A percentile compares a stretch with the other conserved stretches of the same genome.
Conservation (phyloP, 2,888 invertebrate species). For the Apotomis turbidana region DNA sequence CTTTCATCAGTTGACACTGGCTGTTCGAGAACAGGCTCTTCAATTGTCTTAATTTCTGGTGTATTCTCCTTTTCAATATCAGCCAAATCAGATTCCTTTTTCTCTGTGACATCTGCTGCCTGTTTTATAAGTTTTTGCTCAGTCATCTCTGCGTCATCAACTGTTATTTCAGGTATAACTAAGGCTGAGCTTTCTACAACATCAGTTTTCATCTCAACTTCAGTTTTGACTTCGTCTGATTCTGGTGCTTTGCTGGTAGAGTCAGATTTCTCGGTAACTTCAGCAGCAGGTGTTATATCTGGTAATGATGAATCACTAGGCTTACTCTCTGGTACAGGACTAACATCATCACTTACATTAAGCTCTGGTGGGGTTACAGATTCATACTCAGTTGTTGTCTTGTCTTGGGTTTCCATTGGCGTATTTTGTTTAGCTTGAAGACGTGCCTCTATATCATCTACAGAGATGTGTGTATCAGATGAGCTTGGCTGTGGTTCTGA, state of each 20-base stretch:
- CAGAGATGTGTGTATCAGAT: conserved; percentile 72
- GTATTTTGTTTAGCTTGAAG: conserved; percentile 77
- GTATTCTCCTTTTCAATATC: conserved; percentile 51
- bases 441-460: conserved; percentile 72
- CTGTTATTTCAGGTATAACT: conserved; percentile 74
- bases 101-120: conserved; percentile 50
- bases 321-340: conserved; percentile 50
- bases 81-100: conserved; percentile 44
- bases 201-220: conserved; percentile 63
- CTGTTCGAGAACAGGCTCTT: conserved; percentile 52
- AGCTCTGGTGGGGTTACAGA: conserved; percentile 67
- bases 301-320: conserved; percentile 46
- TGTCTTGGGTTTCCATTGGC: conserved; percentile 64
- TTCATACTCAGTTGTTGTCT: conserved; percentile 62
- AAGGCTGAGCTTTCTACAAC: conserved; percentile 49
- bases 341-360: conserved; percentile 57
- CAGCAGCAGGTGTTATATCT: conserved; percentile 46
- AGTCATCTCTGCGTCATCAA: conserved; percentile 76
- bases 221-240: conserved; percentile 55
- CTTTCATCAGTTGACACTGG: conserved; percentile 63
- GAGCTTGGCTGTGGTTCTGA: conserved; percentile 73
- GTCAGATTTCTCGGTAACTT: conserved; percentile 52
- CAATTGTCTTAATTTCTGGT: conserved; percentile 48
- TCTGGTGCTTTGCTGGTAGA: conserved; percentile 41
- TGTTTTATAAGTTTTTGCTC: conserved; percentile 68